Evolutionary conservation across 2,888 invertebrate genomes (phyloP).

Genomic region (Troilus luridus): DNA sequence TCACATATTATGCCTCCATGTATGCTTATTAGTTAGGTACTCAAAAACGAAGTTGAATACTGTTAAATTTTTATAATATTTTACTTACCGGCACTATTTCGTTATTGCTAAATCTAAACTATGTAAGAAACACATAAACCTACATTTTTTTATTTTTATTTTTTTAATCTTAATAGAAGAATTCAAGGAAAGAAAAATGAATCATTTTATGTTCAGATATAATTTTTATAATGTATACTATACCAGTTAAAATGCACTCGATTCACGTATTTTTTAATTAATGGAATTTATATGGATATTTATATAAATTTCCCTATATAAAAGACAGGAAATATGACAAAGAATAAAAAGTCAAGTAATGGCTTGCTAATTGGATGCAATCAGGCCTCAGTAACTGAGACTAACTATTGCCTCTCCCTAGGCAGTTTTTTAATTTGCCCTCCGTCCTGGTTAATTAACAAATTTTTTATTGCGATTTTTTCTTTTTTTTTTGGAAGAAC

Average conservation of each 20-base stretch:
- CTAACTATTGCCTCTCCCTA: neutral
- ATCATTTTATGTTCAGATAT: neutral
- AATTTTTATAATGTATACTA: neutral
- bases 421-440: neutral
- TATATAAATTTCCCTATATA: neutral
- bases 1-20: too few species aligned
- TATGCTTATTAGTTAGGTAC: too few species aligned
- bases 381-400: conserved; percentile 3
- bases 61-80: too few species aligned
- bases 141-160: too few species aligned
- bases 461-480: neutral
- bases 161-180: too few species aligned
- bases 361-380: neutral
- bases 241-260: neutral
- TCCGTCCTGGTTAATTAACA: neutral
- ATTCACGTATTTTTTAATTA: neutral
- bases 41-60: too few species aligned
- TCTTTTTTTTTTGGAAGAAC: neutral
- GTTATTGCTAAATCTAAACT: too few species aligned
- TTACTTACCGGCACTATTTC: too few species aligned
- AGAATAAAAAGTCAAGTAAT: neutral
- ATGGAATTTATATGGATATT: neutral
- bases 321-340: neutral
- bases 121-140: too few species aligned
- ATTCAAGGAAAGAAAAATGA: too few species aligned